Base-by-base conservation (phyloP, 2,888 invertebrate genomes). In the Aproaerema taeniolella region DNA sequence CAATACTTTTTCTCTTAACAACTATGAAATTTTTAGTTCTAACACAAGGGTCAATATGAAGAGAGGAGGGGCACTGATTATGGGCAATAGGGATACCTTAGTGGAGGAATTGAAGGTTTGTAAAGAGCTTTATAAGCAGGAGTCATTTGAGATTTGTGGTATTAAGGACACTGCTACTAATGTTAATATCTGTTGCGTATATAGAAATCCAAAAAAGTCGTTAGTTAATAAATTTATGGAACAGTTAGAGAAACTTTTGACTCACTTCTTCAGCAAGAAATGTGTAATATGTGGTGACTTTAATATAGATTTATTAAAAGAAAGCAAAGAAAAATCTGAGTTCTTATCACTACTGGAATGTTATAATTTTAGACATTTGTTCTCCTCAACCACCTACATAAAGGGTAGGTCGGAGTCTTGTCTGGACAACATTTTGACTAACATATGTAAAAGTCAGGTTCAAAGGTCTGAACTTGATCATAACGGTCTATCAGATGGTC, bases 241-340 rank as follows among this genome's bases (percentile, higher is more conserved):
- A 11, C 10, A 33, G 9, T 20, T 45, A n/a, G 48, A 48, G 17
- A 36, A 38, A 26, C 11, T 32, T 2, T 24, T 48, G 8, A 36
- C 43, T n/a, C 26, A 36, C 13, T 45, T 45, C 32, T 45, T 48
- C 24, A 32, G 39, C 11, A 39, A 38, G 25, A 42, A n/a, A n/a
- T n/a, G n/a, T n/a, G n/a, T n/a, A n/a, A n/a, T n/a, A n/a, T n/a
- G n/a, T n/a, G n/a, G n/a, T n/a, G n/a, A n/a, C n/a, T n/a, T n/a
- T n/a, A n/a, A n/a, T n/a, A n/a, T n/a, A n/a, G n/a, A n/a, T n/a
- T 38, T 41, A 8, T 26, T 41, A n/a, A 26, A 2, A 15, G 31
- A 36, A 4, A 17, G 14, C 16, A 31, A 12, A 26, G 5, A 36
- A 2, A 11, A 13, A 16, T 8, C n/a, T 2, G 28, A 39, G 13